Conservation (phyloP, 2,888 invertebrate genomes). For the Plagiodera versicolora region DNA sequence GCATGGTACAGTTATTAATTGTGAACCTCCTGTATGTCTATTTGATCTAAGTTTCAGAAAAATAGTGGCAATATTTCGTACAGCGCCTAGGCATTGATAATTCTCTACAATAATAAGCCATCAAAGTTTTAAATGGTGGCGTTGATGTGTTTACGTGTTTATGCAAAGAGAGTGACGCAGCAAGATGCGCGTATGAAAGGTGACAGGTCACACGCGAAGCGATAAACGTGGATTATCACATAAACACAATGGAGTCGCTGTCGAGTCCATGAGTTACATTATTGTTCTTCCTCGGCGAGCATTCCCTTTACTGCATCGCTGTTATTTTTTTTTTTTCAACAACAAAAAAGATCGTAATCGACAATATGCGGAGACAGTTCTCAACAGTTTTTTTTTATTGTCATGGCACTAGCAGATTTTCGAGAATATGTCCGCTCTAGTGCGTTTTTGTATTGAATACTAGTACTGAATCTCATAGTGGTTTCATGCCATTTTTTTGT, state of each 20-base stretch:
- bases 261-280: conserved; percentile 12
- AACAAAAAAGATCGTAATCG: not conserved
- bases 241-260: conserved; percentile 28
- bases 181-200: conserved; percentile 38
- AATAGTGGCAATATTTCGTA: too few species aligned
- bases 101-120: not conserved
- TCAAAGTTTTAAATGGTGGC: not conserved
- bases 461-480: too few species aligned
- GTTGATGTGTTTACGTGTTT: conserved; percentile 25
- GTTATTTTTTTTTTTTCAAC: not conserved
- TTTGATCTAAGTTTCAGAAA: too few species aligned
- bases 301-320: not conserved
- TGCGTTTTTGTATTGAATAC: too few species aligned
- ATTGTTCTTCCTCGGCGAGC: conserved; percentile 6
- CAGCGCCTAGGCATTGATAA: too few species aligned
- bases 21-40: too few species aligned
- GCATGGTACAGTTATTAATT: too few species aligned
- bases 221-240: conserved; percentile 33
- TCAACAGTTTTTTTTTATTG: too few species aligned
- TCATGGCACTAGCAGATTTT: too few species aligned
- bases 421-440: too few species aligned
- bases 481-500: too few species aligned
- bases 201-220: conserved; percentile 35
- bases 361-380: not conserved
- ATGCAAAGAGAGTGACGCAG: conserved; percentile 35